Evolutionary conservation across 2,797 vertebrate genomes (phyloP).

Genomic region (Naso thynnoides): DNA sequence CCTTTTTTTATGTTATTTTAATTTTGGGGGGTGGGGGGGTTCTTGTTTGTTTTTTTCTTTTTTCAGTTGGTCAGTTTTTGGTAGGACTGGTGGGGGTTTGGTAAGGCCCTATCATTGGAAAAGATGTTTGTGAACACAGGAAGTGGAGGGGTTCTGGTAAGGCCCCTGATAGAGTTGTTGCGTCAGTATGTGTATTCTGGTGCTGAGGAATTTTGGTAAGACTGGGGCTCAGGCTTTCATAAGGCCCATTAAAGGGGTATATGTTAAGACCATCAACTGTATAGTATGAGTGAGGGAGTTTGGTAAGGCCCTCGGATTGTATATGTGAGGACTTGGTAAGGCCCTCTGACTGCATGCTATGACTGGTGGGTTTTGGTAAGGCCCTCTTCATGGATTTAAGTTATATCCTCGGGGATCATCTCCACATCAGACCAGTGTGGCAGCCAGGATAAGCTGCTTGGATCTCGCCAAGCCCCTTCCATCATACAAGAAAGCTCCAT

Average conservation of each 20-base stretch:
- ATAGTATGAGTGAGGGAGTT: constrained; percentile 27
- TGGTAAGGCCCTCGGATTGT: constrained; percentile 58
- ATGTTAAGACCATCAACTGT: constrained; percentile 49
- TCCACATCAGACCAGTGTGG: constrained; percentile 69
- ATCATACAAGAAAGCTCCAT: constrained; percentile 61
- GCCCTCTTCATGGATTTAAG: constrained; percentile 44
- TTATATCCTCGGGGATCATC: constrained; percentile 48
- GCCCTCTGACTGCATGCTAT: constrained; percentile 49
- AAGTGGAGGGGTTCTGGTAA: constrained; percentile 74
- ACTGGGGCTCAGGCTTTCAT: constrained; percentile 44
- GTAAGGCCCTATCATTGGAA: constrained; percentile 78
- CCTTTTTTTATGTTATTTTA: no score
- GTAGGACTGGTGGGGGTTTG: constrained; percentile 71
- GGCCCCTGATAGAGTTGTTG: constrained; percentile 69
- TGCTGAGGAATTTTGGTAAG: constrained; percentile 61
- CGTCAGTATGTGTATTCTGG: constrained; percentile 50
- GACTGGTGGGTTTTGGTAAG: constrained; percentile 65
- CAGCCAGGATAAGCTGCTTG: constrained; percentile 55
- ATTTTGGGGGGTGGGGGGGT: no score
- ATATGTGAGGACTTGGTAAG: constrained; percentile 64
- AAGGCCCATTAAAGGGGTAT: constrained; percentile 38
- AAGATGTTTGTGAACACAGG: constrained; percentile 50
- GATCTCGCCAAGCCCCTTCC: constrained; percentile 60
- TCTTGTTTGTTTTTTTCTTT: background rate
- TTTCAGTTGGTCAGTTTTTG: constrained; percentile 56